Evolutionary conservation across 2,888 invertebrate genomes (phyloP).

Genomic region (Drosophila sordidula): DNA sequence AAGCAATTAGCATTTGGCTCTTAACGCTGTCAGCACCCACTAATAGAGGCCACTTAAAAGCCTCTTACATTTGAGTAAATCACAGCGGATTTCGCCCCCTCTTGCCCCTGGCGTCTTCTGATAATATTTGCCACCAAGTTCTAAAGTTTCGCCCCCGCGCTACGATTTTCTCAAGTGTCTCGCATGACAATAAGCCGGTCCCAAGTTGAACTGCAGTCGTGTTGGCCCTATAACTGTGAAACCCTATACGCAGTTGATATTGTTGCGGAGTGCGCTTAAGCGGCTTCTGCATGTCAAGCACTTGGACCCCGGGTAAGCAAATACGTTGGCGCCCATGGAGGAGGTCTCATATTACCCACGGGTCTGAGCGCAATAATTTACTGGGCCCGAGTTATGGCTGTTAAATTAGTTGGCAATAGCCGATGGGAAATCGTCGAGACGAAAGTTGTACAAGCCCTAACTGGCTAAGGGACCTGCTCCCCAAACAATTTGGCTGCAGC

Average conservation of each 20-base stretch:
- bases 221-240: constrained; percentile 30
- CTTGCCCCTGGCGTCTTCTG: too few species aligned
- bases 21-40: constrained; percentile 41
- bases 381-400: constrained; percentile 50
- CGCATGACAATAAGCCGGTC: constrained; percentile 69
- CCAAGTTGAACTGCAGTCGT: constrained; percentile 40
- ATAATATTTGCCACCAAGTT: constrained; percentile 21
- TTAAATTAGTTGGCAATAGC: constrained; percentile 72
- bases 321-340: constrained; percentile 47
- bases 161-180: constrained; percentile 79
- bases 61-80: constrained; percentile 63
- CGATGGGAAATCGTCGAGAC: constrained; percentile 26
- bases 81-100: constrained; percentile 26
- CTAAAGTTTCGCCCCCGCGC: constrained; percentile 54
- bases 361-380: constrained; percentile 57
- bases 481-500: constrained; percentile 68
- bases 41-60: constrained; percentile 59
- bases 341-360: constrained; percentile 56
- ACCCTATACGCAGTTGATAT: constrained; percentile 42
- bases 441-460: constrained; percentile 46
- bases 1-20: constrained; percentile 31
- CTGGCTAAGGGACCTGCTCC: constrained; percentile 68
- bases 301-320: constrained; percentile 58
- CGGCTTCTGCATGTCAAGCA: constrained; percentile 82
- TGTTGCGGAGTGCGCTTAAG: constrained; percentile 66